These are phyloP conservation scores for Scortum barcoo DNA, from an alignment of 2,113 vertebrate species.

Conservation along the genomic window DNA sequence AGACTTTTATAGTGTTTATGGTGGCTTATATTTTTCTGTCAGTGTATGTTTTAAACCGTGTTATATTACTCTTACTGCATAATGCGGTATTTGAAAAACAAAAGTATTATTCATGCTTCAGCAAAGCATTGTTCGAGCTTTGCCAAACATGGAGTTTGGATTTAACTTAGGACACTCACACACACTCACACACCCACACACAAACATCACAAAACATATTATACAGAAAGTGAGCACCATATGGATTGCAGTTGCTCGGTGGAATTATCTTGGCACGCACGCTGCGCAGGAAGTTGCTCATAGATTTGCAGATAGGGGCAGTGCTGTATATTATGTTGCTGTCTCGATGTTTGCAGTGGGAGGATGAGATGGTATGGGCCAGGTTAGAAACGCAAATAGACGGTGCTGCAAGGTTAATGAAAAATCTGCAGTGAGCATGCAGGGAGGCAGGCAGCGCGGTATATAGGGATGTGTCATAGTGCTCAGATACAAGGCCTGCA, in stretches of 20 bases:
- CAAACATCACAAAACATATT: constrained; percentile 9
- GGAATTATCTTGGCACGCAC: constrained; percentile 12
- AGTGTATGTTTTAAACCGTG: constrained; percentile 16
- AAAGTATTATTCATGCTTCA: constrained; percentile 41
- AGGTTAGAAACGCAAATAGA: constrained; percentile 48
- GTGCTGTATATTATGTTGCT: background rate
- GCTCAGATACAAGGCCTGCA: constrained; percentile 30
- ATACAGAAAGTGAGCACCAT: constrained; percentile 30
- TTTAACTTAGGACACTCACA: background rate
- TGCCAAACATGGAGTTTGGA: constrained; percentile 21
- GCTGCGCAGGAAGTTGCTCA: constrained; percentile 43
- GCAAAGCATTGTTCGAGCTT: constrained; percentile 39
- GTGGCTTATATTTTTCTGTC: constrained; percentile 19
- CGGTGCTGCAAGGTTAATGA: constrained; percentile 66
- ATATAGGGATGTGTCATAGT: constrained; percentile 61
- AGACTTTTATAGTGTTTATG: constrained; percentile 35
- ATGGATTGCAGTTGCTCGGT: constrained; percentile 8
- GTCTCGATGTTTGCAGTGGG: constrained; percentile 28
- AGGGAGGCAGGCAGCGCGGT: constrained; percentile 44
- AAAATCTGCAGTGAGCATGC: constrained; percentile 65
- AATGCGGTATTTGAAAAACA: constrained; percentile 45
- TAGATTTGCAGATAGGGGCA: constrained; percentile 27
- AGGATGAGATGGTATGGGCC: constrained; percentile 44
- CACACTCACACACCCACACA: background rate
- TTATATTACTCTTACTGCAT: background rate